phyloP scores from a whole-genome alignment of 2,888 invertebrate genomes.

The Chloromyia formosa region DNA sequence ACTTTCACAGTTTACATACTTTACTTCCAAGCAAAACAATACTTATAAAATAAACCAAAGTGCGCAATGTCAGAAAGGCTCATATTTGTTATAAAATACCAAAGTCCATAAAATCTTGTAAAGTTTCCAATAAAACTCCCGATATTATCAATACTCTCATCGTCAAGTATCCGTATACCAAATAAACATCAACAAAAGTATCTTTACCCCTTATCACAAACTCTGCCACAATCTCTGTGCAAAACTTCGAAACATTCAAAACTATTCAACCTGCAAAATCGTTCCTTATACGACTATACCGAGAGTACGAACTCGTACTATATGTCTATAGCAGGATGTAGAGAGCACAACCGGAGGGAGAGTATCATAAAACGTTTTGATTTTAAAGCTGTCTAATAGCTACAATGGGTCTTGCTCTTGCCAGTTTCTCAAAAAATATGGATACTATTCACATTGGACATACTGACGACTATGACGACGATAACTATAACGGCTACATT shows the following conservation, averaged over 20 bases:
- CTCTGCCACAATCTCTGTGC: background rate
- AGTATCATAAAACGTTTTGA: slow-evolving; percentile 38
- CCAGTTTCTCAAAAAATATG: slow-evolving; percentile 2
- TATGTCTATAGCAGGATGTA: too few relatives aligned
- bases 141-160: slow-evolving; percentile 1
- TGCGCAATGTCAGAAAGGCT: too few relatives aligned
- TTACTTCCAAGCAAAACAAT: too few relatives aligned
- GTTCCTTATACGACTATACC: background rate
- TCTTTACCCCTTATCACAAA: background rate
- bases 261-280: background rate
- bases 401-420: background rate
- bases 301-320: too few relatives aligned
- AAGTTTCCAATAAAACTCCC: background rate
- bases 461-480: slow-evolving; percentile 4
- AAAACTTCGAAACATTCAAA: background rate
- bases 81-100: too few relatives aligned
- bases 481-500: too few relatives aligned
- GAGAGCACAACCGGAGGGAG: too few relatives aligned
- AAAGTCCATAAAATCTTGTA: slow-evolving; percentile 1
- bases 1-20: too few relatives aligned
- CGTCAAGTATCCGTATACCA: too few relatives aligned
- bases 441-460: background rate
- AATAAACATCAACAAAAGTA: background rate
- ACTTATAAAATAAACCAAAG: too few relatives aligned
- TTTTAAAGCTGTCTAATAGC: slow-evolving; percentile 38